A percentile compares a stretch with the other conserved stretches of the same genome.
Evolutionary conservation across 2,888 invertebrate genomes (phyloP).

Genomic region (Tipula helvola): DNA sequence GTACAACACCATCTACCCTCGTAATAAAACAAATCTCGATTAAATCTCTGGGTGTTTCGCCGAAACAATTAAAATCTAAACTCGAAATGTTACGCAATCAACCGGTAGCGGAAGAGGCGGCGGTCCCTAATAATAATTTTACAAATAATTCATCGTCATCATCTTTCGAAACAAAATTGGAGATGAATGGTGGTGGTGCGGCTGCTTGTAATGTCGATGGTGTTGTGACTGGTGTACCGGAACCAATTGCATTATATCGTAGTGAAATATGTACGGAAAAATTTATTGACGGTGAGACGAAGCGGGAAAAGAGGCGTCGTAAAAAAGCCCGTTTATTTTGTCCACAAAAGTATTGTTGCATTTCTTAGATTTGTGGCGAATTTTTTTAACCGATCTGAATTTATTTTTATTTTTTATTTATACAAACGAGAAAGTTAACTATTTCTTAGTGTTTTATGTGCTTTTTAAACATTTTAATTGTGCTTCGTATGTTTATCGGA

Average conservation of each 20-base stretch:
- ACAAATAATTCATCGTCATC: neutral
- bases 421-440: too few species aligned
- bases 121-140: neutral
- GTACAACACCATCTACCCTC: constrained; percentile 15
- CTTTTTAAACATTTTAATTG: neutral
- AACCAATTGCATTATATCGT: neutral
- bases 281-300: neutral
- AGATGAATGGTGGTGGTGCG: neutral
- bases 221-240: neutral
- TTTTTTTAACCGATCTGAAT: neutral
- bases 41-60: constrained; percentile 39
- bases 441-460: neutral
- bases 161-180: neutral
- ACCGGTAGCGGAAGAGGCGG: neutral
- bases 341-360: neutral
- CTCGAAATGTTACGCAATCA: constrained; percentile 23
- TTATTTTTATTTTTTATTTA: neutral
- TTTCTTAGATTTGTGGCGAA: neutral
- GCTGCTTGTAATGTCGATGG: neutral
- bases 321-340: neutral
- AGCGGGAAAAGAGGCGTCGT: neutral
- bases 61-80: constrained; percentile 48
- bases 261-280: neutral
- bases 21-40: neutral
- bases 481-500: too few species aligned